Percentiles rank a stretch among this genome's conserved stretches.
phyloP scores from a whole-genome alignment of 23 tunicate species.

The Phallusia fumigata region DNA sequence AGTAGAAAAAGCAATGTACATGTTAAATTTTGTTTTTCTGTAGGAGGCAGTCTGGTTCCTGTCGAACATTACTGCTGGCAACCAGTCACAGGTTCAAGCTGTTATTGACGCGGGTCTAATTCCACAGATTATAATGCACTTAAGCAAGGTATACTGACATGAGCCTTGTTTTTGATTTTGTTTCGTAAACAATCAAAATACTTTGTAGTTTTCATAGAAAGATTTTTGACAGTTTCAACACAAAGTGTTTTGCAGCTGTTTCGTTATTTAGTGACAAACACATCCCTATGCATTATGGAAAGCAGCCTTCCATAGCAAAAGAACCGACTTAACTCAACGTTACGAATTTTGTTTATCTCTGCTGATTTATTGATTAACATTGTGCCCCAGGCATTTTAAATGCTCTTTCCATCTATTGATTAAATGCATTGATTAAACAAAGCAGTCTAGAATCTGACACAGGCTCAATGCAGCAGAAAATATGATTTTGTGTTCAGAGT shows the following conservation, averaged over 20 bases:
- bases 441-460: not conserved
- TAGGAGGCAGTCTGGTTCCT: constrained; percentile 99
- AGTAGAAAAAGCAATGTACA: not conserved
- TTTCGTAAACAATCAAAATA: no score
- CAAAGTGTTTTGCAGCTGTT: no score
- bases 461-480: not conserved
- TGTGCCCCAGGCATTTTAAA: no score
- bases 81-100: constrained; percentile 95
- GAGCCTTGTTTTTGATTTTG: no score
- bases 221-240: no score
- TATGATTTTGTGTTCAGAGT: constrained; percentile 29
- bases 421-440: not conserved
- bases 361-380: not conserved
- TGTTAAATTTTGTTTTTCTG: not conserved
- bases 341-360: constrained; percentile 1
- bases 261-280: no score
- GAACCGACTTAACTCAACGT: no score
- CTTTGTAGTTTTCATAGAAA: no score
- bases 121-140: constrained; percentile 90
- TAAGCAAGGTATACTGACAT: constrained; percentile 72
- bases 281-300: no score
- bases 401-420: not conserved
- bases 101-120: constrained; percentile 97
- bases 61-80: constrained; percentile 99
- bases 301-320: no score